phyloP scores from a whole-genome alignment of 2,797 vertebrate species.

The Vireo griseus region DNA sequence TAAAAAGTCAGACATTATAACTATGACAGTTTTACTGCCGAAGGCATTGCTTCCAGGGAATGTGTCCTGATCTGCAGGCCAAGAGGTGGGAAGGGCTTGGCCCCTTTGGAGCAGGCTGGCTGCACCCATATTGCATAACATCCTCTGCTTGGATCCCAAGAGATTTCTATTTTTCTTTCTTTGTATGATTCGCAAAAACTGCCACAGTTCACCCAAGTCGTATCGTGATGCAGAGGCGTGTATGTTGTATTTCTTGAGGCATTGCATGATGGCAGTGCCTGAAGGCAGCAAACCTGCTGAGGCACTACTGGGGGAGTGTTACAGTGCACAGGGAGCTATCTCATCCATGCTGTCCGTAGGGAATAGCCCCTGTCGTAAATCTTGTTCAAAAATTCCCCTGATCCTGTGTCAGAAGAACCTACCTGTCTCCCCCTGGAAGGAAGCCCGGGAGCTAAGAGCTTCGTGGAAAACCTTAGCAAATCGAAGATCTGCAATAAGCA shows the following conservation, averaged over 20 bases:
- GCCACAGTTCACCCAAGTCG: background rate
- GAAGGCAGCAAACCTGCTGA: background rate
- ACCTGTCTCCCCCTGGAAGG: background rate
- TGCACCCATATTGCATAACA: background rate
- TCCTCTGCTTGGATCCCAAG: background rate
- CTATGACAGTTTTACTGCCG: background rate
- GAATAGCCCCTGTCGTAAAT: background rate
- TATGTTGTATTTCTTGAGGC: background rate
- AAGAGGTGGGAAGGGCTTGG: background rate
- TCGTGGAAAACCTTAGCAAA: background rate
- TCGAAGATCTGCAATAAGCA: background rate
- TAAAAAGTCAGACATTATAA: background rate
- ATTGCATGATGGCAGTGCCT: background rate
- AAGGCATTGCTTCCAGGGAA: background rate
- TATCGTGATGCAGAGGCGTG: background rate
- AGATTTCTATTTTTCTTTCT: background rate
- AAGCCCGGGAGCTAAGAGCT: background rate
- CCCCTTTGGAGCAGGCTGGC: background rate
- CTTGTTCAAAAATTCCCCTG: background rate
- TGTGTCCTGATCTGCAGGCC: background rate
- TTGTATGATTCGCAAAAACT: background rate
- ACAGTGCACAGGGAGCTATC: background rate
- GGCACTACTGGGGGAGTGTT: background rate
- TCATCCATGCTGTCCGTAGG: background rate
- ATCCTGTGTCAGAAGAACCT: background rate